Percentiles rank a stretch among this genome's conserved stretches.
These are phyloP conservation scores for Cynopterus sphinx DNA, from an alignment of 2,797 vertebrate genomes.

Conservation along the genomic window DNA sequence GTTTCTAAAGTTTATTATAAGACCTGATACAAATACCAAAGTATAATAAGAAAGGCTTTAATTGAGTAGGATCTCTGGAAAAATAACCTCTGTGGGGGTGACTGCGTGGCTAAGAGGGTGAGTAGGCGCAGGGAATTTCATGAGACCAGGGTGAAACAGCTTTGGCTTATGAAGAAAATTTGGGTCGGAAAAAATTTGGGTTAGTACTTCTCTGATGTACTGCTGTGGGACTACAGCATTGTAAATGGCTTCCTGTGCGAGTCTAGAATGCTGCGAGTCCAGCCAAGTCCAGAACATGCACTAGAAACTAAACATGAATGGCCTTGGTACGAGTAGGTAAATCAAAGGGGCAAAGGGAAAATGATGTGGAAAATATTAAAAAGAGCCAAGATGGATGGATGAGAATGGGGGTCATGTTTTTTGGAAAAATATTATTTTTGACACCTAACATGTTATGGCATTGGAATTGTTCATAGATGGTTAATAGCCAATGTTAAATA, in stretches of 20 bases:
- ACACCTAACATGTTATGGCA: not conserved
- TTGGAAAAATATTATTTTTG: not conserved
- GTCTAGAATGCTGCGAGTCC: not conserved
- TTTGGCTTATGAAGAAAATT: not conserved
- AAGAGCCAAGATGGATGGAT: not conserved
- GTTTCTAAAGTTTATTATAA: not conserved
- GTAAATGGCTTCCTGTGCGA: not conserved
- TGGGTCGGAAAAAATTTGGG: not conserved
- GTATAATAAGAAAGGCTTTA: not conserved
- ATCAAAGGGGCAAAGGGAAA: not conserved
- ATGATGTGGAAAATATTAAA: not conserved
- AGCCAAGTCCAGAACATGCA: not conserved
- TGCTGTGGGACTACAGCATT: not conserved
- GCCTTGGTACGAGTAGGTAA: not conserved
- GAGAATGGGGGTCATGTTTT: not conserved
- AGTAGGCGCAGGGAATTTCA: not conserved
- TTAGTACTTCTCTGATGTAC: not conserved
- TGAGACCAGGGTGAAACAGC: not conserved
- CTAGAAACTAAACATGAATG: not conserved
- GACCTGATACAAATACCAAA: not conserved
- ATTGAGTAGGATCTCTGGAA: not conserved
- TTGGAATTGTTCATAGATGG: not conserved
- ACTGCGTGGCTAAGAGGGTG: not conserved
- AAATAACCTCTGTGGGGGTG: not conserved
- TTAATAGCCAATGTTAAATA: not conserved